These are phyloP conservation scores for Yponomeuta sedellus DNA, from an alignment of 2,888 invertebrate genomes.

Conservation along the genomic window DNA sequence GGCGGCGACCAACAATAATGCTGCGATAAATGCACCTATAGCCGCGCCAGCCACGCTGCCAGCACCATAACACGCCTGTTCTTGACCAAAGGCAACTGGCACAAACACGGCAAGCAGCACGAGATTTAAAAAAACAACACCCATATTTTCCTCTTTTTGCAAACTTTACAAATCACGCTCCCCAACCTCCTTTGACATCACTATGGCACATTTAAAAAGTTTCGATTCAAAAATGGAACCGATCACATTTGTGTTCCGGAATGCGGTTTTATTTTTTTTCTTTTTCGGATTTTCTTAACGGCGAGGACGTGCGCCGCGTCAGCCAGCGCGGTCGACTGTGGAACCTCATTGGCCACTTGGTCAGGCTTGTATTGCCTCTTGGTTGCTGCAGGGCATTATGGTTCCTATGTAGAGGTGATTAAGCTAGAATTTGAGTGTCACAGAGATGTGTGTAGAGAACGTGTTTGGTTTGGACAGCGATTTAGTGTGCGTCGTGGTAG, in stretches of 20 bases:
- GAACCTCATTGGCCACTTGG: constrained; percentile 19
- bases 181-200: constrained; percentile 40
- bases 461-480: constrained; percentile 49
- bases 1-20: constrained; percentile 76
- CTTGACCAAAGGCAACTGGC: constrained; percentile 66
- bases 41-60: constrained; percentile 84
- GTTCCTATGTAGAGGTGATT: constrained; percentile 31
- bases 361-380: constrained; percentile 22
- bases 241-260: constrained; percentile 59
- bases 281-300: constrained; percentile 26
- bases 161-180: constrained; percentile 23
- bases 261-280: constrained; percentile 37
- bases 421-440: constrained; percentile 63
- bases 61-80: constrained; percentile 77
- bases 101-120: constrained; percentile 60
- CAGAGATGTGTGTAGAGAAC: constrained; percentile 48
- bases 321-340: constrained; percentile 63
- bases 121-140: constrained; percentile 43
- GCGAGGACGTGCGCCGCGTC: constrained; percentile 51
- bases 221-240: constrained; percentile 1
- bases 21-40: constrained; percentile 81
- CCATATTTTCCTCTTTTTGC: constrained; percentile 45
- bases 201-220: constrained; percentile 37
- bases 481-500: constrained; percentile 29
- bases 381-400: neutral